Percentiles rank a stretch among this genome's conserved stretches.
Conservation (phyloP, 2,888 invertebrate species). For the Parapristionchus giblindavisi region DNA sequence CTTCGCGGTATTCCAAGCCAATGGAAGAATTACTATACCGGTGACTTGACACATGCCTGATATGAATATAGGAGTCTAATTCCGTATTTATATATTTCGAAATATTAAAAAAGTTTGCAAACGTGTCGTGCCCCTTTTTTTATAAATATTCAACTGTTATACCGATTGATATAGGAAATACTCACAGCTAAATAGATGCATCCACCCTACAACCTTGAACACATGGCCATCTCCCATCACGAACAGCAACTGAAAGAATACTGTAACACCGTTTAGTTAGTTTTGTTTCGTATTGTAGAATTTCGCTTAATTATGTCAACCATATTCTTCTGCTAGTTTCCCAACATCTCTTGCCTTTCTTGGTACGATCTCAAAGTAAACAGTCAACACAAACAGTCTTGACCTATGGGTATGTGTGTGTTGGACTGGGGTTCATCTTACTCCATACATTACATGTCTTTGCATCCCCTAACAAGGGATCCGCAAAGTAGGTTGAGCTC, state of each 20-base stretch:
- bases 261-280: too few species aligned
- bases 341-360: too few species aligned
- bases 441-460: too few species aligned
- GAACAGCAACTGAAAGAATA: conserved; percentile 57
- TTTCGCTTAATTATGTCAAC: too few species aligned
- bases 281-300: too few species aligned
- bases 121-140: neutral
- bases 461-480: too few species aligned
- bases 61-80: neutral
- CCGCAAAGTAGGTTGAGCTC: too few species aligned
- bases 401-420: too few species aligned
- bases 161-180: conserved; percentile 27
- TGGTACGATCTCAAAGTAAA: too few species aligned
- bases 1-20: conserved; percentile 17
- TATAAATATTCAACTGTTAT: neutral
- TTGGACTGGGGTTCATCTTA: too few species aligned
- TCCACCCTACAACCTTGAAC: conserved; percentile 91
- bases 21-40: conserved; percentile 18
- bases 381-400: too few species aligned
- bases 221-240: conserved; percentile 73
- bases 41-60: conserved; percentile 7
- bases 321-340: too few species aligned
- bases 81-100: neutral
- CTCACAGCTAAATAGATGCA: conserved; percentile 93
- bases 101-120: neutral